Evolutionary conservation across 2,113 vertebrate species (phyloP).

Genomic region (Eclectus roratus): DNA sequence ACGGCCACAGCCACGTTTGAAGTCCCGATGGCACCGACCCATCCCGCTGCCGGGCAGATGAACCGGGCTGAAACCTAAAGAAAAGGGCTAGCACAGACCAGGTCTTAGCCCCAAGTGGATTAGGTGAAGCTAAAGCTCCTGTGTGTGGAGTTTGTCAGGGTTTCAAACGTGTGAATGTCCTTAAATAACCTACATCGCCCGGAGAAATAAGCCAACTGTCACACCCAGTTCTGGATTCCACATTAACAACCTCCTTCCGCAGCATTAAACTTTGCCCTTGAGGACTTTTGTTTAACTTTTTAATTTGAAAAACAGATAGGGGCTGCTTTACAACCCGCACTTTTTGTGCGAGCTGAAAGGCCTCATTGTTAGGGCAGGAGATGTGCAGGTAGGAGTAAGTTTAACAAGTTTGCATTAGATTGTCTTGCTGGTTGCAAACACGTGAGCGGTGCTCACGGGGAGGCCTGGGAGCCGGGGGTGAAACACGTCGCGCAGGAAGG

Average conservation of each 20-base stretch:
- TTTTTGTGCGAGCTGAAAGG: constrained; percentile 8
- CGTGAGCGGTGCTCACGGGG: accelerated
- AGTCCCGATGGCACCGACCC: not conserved
- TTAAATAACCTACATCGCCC: constrained; percentile 74
- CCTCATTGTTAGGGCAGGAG: constrained; percentile 51
- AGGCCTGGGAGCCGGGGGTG: not conserved
- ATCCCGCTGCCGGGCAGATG: accelerated
- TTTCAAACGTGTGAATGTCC: constrained; percentile 69
- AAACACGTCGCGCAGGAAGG: not conserved
- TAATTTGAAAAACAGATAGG: constrained; percentile 73
- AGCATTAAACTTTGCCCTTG: constrained; percentile 78
- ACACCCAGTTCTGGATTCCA: constrained; percentile 81
- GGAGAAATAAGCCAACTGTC: constrained; percentile 71
- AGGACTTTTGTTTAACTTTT: constrained; percentile 79
- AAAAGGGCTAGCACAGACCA: not conserved
- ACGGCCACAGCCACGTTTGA: not conserved
- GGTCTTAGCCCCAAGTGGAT: not conserved
- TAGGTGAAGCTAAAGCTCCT: not conserved
- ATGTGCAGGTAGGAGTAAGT: constrained; percentile 38
- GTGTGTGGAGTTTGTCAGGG: constrained; percentile 4
- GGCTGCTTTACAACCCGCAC: constrained; percentile 26
- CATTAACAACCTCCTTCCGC: constrained; percentile 80
- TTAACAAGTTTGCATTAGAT: not conserved
- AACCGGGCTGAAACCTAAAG: not conserved
- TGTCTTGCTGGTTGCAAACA: not conserved